phyloP scores from a whole-genome alignment of 2,888 invertebrate species.

The Cataglyphis cursor region DNA sequence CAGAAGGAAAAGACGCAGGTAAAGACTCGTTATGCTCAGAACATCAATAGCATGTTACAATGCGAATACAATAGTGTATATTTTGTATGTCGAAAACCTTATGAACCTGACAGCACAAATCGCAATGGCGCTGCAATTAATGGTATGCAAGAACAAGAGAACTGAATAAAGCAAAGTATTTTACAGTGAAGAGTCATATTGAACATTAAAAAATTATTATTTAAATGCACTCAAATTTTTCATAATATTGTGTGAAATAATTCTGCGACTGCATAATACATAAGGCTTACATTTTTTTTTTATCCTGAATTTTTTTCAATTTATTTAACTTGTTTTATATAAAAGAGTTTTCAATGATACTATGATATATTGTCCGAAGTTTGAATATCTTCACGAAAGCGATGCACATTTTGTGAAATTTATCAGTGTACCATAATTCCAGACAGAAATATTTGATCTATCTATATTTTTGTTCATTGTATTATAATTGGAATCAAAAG shows the following conservation, averaged over 20 bases:
- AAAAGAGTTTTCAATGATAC: not conserved
- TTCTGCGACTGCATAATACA: constrained; percentile 3
- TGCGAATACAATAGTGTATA: constrained; percentile 97
- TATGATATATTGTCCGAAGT: not conserved
- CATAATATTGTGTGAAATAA: not conserved
- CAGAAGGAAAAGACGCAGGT: constrained; percentile 93
- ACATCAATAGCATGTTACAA: constrained; percentile 96
- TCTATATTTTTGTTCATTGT: not conserved
- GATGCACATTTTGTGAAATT: constrained; percentile 14
- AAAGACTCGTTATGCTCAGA: constrained; percentile 96
- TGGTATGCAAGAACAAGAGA: constrained; percentile 80
- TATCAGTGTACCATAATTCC: not conserved
- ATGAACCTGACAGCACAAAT: constrained; percentile 69
- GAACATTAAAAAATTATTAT: constrained; percentile 14
- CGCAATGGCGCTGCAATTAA: constrained; percentile 81
- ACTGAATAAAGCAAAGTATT: constrained; percentile 59
- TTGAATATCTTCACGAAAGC: not conserved
- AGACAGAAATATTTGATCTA: constrained; percentile 31
- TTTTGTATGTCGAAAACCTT: constrained; percentile 95
- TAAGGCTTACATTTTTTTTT: constrained; percentile 28
- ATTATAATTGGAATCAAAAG: not conserved
- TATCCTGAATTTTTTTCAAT: constrained; percentile 12
- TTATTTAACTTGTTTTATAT: constrained; percentile 1
- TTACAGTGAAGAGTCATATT: constrained; percentile 64
- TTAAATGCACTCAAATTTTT: constrained; percentile 11